Conservation (phyloP, 2,797 vertebrate genomes). For the Chaetophractus vellerosus region DNA sequence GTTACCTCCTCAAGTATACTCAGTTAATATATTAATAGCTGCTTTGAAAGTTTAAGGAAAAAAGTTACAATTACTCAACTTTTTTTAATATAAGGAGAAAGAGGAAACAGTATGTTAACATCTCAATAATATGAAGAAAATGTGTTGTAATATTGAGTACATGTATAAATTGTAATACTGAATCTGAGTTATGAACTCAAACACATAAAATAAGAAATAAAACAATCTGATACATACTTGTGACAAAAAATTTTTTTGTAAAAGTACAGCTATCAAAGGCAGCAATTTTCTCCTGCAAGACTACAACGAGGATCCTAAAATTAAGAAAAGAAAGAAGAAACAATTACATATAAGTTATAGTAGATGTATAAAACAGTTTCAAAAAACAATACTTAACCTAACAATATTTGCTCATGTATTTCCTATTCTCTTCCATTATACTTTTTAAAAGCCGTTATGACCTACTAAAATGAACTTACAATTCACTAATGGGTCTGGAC, state of each 20-base stretch:
- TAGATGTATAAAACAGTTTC: background rate
- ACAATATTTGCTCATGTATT: background rate
- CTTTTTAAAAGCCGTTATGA: slow-evolving; percentile 4
- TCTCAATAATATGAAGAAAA: background rate
- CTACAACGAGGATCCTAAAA: slow-evolving; percentile 96
- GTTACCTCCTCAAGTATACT: background rate
- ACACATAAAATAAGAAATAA: slow-evolving; percentile 61
- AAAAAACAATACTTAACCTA: slow-evolving; percentile 5
- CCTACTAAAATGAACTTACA: slow-evolving; percentile 11
- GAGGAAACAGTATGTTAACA: background rate
- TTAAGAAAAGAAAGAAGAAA: slow-evolving; percentile 63
- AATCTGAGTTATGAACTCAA: slow-evolving; percentile 60
- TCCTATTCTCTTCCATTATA: slow-evolving; percentile 1
- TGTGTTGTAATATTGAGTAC: background rate
- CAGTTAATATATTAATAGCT: background rate
- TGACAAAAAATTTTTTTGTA: slow-evolving; percentile 99
- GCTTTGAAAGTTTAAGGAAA: background rate
- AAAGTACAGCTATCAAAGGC: slow-evolving; percentile 99
- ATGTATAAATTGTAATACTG: background rate
- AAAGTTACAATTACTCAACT: background rate
- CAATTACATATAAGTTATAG: background rate
- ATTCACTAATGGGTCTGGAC: background rate
- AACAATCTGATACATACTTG: slow-evolving; percentile 93
- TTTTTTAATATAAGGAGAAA: slow-evolving; percentile 14
- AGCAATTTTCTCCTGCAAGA: slow-evolving; percentile 98